Base-by-base conservation (phyloP, 2,888 invertebrate genomes). In the Polylopha cassiicola region DNA sequence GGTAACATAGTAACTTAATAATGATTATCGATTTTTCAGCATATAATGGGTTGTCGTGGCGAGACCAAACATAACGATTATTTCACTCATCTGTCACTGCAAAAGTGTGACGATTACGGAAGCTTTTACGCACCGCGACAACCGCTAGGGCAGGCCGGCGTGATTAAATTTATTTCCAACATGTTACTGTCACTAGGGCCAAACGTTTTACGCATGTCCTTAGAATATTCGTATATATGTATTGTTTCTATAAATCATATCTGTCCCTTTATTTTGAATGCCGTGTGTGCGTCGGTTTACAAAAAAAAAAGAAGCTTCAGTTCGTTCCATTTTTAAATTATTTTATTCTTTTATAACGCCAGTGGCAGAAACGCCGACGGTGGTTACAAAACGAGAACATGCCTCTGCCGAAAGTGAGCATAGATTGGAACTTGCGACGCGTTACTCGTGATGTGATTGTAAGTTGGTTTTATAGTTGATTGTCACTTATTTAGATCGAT, bases 351-450 rank as follows among this genome's bases (percentile, higher is more conserved):
- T 39, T 34, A 9, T 33, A 18, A 39, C 39, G 34, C 34, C 39
- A 39, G 39, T 39, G 39, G 33, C 39, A 23, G 39, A 34, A 18
- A 18, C 34, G 15, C 34, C 34, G 23, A 34, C 39, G 7, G 39
- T 21, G 39, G 39, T 39, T 39, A 29, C 39, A 34, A 39, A 39
- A 34, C 39, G 27, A 29, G 39, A 34, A 24, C 34, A 27, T 32
- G 37, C 37, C 37, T 31, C 22, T 18, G 39, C 39, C 34, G 34
- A 39, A 33, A 34, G 34, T 39, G 34, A 39, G 34, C 39, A 39
- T 39, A 14, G 29, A 39, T 39, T 39, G 39, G 39, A 15, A 34
- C 28, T 34, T 28, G 14, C 28, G 39, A 24, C 39, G 33, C 24
- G 39, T 39, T 17, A 20, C 29, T 34, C 39, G 34, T 28, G 34